These are phyloP conservation scores for Unio delphinus DNA, from an alignment of 2,888 invertebrate species.

Conservation along the genomic window DNA sequence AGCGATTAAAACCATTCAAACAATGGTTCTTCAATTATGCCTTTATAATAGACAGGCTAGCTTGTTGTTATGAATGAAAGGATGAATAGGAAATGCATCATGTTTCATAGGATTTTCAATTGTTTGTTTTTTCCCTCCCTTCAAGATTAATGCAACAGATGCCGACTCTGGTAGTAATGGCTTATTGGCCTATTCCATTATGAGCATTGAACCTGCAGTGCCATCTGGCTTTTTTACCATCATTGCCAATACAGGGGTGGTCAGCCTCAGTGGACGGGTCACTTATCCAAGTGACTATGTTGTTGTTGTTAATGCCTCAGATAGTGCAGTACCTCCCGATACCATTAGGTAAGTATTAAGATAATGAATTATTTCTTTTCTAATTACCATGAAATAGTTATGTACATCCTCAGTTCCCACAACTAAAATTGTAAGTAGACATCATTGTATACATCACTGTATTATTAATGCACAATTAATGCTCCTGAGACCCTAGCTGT, in stretches of 20 bases:
- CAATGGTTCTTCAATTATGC: no score
- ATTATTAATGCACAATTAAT: no score
- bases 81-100: no score
- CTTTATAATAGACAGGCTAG: no score
- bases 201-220: conserved; percentile 15
- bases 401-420: no score
- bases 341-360: conserved; percentile 6
- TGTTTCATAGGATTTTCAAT: neutral
- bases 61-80: no score
- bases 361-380: neutral
- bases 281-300: conserved; percentile 11
- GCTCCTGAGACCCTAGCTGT: no score
- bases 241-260: conserved; percentile 1
- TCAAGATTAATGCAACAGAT: conserved; percentile 34
- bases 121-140: neutral
- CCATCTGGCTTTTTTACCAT: conserved; percentile 9
- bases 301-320: conserved; percentile 20
- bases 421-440: no score
- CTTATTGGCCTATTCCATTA: conserved; percentile 25
- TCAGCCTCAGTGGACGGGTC: conserved; percentile 11
- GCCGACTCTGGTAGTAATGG: conserved; percentile 27
- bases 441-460: no score
- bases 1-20: no score
- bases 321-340: conserved; percentile 7
- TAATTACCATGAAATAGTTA: no score